Evolutionary conservation across 1,140 invertebrate genomes (phyloP), one percentile per base, ranked within the genome.

Genomic region (Pseudomyrmex dendroicus): DNA sequence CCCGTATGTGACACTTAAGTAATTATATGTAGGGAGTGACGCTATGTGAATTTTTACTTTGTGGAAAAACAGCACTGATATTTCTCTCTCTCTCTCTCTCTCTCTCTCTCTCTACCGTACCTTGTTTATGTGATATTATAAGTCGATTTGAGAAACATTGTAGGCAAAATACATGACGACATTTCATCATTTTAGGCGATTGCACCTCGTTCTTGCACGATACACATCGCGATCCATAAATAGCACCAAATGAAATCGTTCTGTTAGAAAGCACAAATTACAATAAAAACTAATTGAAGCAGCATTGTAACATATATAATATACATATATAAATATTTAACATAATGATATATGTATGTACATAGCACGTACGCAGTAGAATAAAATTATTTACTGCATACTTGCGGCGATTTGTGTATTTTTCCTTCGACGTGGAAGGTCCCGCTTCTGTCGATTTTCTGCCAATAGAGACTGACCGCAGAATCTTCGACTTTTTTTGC

Each of bases 91-190:
- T 3, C 25, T 25, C 25, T 25, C 25, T 25, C 25, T 25, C 25
- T 25, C 25, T 35, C 35, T 35, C 5, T 35, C 5, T 35, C 5
- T 61, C 7, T 44, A 44, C 17, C 8, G 5, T 61, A 82, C 78
- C 70, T 82, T 17, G 52, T 44, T 63, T 63, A n/a, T 50, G 50
- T 12, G 78, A 63, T 52, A 62, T 54, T 7, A 22, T 57, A 17
- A 82, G 7, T 25, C 62, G 78, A 52, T 82, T 82, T 35, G 73
- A 54, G 4, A 82, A 63, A 73, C 78, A 82, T 56, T 74, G 22
- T 2, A 74, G n/a, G 2, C 78, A 82, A 2, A 82, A 82, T 8
- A 4, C 73, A 8, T 82, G 78, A 1, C 62, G 57, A 64, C 78
- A 82, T 62, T 22, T 64, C 70, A 73, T 73, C 48, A 62, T 74